These are phyloP conservation scores for Apotomis turbidana DNA, from an alignment of 2,888 invertebrate genomes.

Conservation along the genomic window DNA sequence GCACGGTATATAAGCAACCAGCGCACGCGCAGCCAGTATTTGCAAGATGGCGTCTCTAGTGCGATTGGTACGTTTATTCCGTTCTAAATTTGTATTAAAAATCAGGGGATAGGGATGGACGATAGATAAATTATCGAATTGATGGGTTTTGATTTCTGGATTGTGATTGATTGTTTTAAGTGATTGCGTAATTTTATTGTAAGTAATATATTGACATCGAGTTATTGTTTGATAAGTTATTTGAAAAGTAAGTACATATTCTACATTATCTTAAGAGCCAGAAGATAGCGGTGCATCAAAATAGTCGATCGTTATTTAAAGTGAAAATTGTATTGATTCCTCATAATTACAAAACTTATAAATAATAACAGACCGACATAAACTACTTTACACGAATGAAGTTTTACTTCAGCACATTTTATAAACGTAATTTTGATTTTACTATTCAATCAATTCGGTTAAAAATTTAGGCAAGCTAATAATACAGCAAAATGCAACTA, in stretches of 20 bases:
- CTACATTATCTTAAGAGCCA: neutral
- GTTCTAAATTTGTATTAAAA: slow-evolving; percentile 44
- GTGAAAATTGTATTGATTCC: neutral
- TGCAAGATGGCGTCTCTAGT: slow-evolving; percentile 73
- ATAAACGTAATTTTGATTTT: too few relatives aligned
- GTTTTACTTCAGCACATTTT: too few relatives aligned
- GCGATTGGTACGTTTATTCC: slow-evolving; percentile 73
- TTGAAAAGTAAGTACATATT: slow-evolving; percentile 13
- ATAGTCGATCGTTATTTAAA: neutral
- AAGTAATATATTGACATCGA: neutral
- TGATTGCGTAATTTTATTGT: slow-evolving; percentile 3
- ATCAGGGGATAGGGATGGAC: slow-evolving; percentile 25
- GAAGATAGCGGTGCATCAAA: neutral
- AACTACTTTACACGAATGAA: too few relatives aligned
- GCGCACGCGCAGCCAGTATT: slow-evolving; percentile 75
- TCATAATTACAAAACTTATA: too few relatives aligned
- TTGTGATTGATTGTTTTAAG: slow-evolving; percentile 19
- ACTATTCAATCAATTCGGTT: too few relatives aligned
- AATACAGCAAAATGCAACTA: neutral
- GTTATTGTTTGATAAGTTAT: neutral
- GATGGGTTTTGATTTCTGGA: neutral
- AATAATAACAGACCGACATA: too few relatives aligned
- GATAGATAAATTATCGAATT: neutral
- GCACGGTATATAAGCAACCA: slow-evolving; percentile 68
- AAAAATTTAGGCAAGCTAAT: neutral